These are phyloP conservation scores for Corythoichthys haematopterus DNA, from an alignment of 2,113 vertebrate species.

Conservation along the genomic window DNA sequence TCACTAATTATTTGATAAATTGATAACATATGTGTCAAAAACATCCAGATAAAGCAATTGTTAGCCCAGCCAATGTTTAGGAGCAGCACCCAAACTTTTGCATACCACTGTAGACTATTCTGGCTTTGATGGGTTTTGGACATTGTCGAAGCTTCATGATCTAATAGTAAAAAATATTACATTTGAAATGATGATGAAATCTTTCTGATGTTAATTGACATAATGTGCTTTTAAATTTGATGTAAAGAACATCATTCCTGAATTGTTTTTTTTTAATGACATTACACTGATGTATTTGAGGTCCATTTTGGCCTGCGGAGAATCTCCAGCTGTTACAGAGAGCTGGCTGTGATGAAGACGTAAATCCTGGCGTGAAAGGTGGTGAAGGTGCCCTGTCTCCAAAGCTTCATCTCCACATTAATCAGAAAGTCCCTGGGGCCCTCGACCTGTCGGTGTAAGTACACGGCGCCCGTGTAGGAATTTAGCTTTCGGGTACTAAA, in stretches of 20 bases:
- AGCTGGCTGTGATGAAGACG: conserved; percentile 84
- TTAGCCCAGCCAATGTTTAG: background rate
- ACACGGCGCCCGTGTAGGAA: conserved; percentile 85
- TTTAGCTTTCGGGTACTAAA: conserved; percentile 86
- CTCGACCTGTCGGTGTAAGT: conserved; percentile 78
- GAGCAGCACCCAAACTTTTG: background rate
- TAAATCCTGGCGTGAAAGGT: conserved; percentile 89
- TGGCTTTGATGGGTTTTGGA: background rate
- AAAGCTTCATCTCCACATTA: conserved; percentile 91
- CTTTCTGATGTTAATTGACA: conserved; percentile 4
- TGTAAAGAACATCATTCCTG: background rate
- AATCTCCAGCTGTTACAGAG: conserved; percentile 53
- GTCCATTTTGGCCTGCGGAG: conserved; percentile 18
- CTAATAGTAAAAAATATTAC: background rate
- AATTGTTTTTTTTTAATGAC: conserved; percentile 13
- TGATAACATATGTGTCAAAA: background rate
- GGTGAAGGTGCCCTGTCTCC: conserved; percentile 87
- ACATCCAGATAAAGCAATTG: background rate
- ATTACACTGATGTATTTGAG: conserved; percentile 18
- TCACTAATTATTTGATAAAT: conserved; percentile 4
- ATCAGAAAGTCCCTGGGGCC: conserved; percentile 83
- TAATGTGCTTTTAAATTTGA: conserved; percentile 13
- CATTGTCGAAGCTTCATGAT: background rate
- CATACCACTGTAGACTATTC: conserved; percentile 2
- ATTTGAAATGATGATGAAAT: background rate